These are phyloP conservation scores for Thysanoteuthis rhombus DNA, from an alignment of 2,888 invertebrate genomes.

Conservation along the genomic window DNA sequence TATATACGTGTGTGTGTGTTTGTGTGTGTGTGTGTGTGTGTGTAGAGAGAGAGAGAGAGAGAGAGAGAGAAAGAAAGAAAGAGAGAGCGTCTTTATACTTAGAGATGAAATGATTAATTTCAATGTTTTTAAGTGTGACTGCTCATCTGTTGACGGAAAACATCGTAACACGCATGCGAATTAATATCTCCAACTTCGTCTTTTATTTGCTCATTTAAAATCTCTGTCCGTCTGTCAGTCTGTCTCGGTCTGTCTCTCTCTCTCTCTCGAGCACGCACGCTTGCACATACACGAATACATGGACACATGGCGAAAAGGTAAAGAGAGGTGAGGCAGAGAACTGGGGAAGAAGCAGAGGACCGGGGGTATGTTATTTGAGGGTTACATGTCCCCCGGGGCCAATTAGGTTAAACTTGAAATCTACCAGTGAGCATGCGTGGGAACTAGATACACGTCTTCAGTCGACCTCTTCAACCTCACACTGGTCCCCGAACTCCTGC, in stretches of 20 bases:
- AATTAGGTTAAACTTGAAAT: conserved; percentile 12
- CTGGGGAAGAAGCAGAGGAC: not conserved
- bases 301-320: not conserved
- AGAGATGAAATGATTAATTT: not conserved
- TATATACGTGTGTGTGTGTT: not conserved
- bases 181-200: not conserved
- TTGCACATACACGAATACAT: not conserved
- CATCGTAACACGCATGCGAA: not conserved
- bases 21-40: not conserved
- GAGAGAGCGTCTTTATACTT: too few species aligned
- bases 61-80: not conserved
- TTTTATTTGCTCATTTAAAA: not conserved
- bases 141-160: not conserved
- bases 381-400: not conserved
- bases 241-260: not conserved
- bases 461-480: not conserved
- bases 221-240: not conserved
- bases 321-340: not conserved
- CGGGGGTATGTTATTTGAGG: not conserved
- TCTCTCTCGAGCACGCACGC: not conserved
- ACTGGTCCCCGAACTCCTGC: not conserved
- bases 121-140: not conserved
- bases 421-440: not conserved
- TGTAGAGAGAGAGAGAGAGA: not conserved
- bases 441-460: not conserved